A percentile compares a stretch with the other conserved stretches of the same genome.
These are phyloP conservation scores for Takifugu flavidus DNA, from an alignment of 2,113 vertebrate species.

Conservation along the genomic window DNA sequence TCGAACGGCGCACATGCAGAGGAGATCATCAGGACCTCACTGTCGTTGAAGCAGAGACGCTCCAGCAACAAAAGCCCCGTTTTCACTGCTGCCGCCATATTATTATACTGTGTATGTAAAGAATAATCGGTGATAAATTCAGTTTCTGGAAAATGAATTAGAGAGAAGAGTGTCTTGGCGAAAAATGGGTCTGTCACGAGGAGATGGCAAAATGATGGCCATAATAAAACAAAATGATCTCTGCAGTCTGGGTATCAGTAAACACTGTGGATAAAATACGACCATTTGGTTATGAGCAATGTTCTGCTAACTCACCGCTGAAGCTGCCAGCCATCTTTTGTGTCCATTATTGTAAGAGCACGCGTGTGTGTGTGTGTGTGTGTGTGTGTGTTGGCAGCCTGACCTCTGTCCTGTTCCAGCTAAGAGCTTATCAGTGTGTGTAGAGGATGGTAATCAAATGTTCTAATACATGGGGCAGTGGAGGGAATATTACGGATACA, in stretches of 20 bases:
- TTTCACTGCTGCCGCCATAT: conserved; percentile 32
- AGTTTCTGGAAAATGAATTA: conserved; percentile 69
- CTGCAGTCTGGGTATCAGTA: conserved; percentile 30
- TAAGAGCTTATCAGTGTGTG: conserved; percentile 67
- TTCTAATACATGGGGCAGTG: conserved; percentile 69
- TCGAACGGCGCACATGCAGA: conserved; percentile 43
- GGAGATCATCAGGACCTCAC: conserved; percentile 26
- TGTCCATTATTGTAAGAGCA: conserved; percentile 2
- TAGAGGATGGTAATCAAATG: conserved; percentile 69
- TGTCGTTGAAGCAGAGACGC: background rate
- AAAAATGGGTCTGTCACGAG: conserved; percentile 71
- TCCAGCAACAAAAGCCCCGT: conserved; percentile 28
- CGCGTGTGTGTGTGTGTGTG: background rate
- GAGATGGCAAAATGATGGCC: conserved; percentile 43
- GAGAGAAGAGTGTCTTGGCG: conserved; percentile 61
- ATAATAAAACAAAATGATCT: conserved; percentile 65
- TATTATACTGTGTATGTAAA: conserved; percentile 43
- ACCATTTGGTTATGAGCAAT: conserved; percentile 20
- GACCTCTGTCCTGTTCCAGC: conserved; percentile 50
- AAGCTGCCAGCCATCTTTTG: background rate
- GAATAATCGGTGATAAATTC: conserved; percentile 63
- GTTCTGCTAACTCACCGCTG: background rate
- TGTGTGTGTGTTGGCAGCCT: conserved; percentile 3
- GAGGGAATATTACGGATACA: conserved; percentile 27
- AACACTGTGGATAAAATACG: conserved; percentile 7